Base-by-base conservation (phyloP, 2,888 invertebrate genomes). In the Tipula vernalis region DNA sequence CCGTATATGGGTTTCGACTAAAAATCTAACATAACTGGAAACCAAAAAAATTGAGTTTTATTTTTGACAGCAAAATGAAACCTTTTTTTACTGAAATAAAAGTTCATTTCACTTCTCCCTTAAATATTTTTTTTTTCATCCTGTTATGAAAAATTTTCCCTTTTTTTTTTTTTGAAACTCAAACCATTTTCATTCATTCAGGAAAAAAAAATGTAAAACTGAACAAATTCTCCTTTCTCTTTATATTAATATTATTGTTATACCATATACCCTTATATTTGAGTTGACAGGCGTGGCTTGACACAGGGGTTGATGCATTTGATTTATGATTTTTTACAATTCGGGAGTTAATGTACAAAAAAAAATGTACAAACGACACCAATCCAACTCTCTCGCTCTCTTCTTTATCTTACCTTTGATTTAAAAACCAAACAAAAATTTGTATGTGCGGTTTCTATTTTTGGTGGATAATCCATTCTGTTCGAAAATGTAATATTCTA, bases 251-350 rank as follows among this genome's bases (percentile, higher is more conserved):
- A 84, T 84, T 84, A 84, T 84, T 39, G 41, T 84, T 39, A 84
- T 84, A 84, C 6, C 39, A 41, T 39, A 84, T 84, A 84, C 85
- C 85, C 42, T 85, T 85, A 42, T 85, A 42, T 86, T 86, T 36
- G 36, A 85, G 87, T 87, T 87, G 87, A 87, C 87, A 87, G 87
- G 87, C 87, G 87, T 87, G 87, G 87, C 87, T 87, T 87, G 87
- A 87, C 87, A 87, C 86, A 87, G 87, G 86, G 87, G 87, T 87
- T 87, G 87, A 87, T 87, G 87, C 87, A 87, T 87, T 87, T 87
- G 87, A 87, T 87, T 87, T 87, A 87, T 83, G 87, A 86, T 51
- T 39, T 5, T 86, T 57, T 28, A 36, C 51, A 51, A 86, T 71
- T 28, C 71, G 71, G 71, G 71, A 71, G 71, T 71, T 71, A 71